Evolutionary conservation across 2,797 vertebrate species (phyloP).

Genomic region (Pseudomugil tenellus): DNA sequence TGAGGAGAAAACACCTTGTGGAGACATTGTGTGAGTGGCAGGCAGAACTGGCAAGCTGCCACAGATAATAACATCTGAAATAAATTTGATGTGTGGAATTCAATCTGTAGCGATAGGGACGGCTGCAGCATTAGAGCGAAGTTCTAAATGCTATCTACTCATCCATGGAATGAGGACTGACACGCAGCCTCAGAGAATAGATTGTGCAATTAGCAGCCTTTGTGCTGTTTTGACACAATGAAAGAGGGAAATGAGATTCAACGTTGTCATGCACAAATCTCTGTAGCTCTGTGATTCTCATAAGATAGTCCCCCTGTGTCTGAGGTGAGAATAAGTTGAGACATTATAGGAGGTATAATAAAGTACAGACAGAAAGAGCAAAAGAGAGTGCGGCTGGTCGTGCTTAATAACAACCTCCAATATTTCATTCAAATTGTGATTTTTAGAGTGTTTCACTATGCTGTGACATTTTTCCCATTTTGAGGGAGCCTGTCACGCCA

Average conservation of each 20-base stretch:
- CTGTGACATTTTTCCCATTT: slow-evolving; percentile 18
- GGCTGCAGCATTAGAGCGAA: slow-evolving; percentile 76
- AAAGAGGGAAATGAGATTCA: slow-evolving; percentile 79
- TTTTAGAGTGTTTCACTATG: slow-evolving; percentile 26
- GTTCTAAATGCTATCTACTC: slow-evolving; percentile 83
- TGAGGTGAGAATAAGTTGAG: slow-evolving; percentile 61
- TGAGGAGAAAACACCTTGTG: slow-evolving; percentile 72
- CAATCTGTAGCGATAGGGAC: slow-evolving; percentile 80
- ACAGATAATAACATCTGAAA: slow-evolving; percentile 84
- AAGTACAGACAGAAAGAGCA: slow-evolving; percentile 9
- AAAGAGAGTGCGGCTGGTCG: slow-evolving; percentile 29
- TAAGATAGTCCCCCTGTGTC: slow-evolving; percentile 57
- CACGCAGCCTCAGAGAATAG: slow-evolving; percentile 79
- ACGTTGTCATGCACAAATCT: slow-evolving; percentile 62
- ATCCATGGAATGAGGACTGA: slow-evolving; percentile 84
- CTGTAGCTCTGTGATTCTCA: slow-evolving; percentile 54
- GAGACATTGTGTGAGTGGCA: slow-evolving; percentile 76
- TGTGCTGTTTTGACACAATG: slow-evolving; percentile 80
- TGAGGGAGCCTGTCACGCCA: slow-evolving; percentile 10
- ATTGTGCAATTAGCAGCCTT: slow-evolving; percentile 81
- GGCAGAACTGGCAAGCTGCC: slow-evolving; percentile 81
- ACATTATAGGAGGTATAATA: slow-evolving; percentile 32
- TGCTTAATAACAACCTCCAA: slow-evolving; percentile 50
- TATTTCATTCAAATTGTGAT: slow-evolving; percentile 25
- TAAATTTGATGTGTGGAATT: slow-evolving; percentile 84